phyloP scores from a whole-genome alignment of 1,140 invertebrate species.

The Bombus pyrosoma region DNA sequence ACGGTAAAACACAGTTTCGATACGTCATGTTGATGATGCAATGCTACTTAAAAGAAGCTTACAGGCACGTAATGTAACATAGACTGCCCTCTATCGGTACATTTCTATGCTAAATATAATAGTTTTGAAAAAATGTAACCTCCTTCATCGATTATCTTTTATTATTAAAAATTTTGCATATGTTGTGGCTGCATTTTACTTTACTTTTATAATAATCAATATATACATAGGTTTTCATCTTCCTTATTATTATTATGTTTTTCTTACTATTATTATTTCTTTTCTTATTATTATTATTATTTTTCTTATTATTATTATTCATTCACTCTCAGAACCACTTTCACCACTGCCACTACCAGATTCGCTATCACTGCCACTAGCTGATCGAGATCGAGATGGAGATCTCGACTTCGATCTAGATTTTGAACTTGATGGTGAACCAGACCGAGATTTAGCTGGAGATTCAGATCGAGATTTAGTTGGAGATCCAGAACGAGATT shows the following conservation, averaged over 20 bases:
- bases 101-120: neutral
- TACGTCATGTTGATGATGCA: constrained; percentile 49
- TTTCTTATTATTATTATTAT: constrained; percentile 18
- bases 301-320: constrained; percentile 30
- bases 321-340: constrained; percentile 79
- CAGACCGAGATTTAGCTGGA: constrained; percentile 70
- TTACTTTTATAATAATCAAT: constrained; percentile 10
- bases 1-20: constrained; percentile 22
- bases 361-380: constrained; percentile 74
- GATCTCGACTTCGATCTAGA: constrained; percentile 75
- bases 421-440: constrained; percentile 69
- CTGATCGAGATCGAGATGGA: constrained; percentile 69
- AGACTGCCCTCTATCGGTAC: constrained; percentile 8
- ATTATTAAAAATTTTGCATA: constrained; percentile 17
- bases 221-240: constrained; percentile 14
- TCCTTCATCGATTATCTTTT: constrained; percentile 8
- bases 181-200: neutral
- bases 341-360: constrained; percentile 74
- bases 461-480: constrained; percentile 68
- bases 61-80: neutral
- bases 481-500: constrained; percentile 68
- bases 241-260: neutral
- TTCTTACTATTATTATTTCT: no score
- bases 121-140: neutral
- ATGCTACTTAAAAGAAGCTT: constrained; percentile 38